Evolutionary conservation across 92 coral and sea anemone genomes (phyloP).

Genomic region (Isaurus tuberculatus): DNA sequence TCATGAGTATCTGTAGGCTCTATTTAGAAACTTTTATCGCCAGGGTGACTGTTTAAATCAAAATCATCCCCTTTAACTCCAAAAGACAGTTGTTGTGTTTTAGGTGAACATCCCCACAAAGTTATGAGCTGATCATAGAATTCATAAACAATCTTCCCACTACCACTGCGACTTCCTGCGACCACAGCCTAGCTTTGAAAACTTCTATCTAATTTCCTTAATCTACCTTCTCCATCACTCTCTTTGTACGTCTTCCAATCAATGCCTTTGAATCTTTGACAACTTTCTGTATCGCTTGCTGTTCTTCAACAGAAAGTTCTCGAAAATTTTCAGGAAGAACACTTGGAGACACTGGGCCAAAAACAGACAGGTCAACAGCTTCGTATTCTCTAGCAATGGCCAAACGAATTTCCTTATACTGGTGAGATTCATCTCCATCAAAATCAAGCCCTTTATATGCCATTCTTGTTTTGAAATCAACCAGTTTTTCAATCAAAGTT

Average conservation of each 20-base stretch:
- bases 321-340: slow-evolving; percentile 43
- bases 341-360: slow-evolving; percentile 46
- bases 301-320: slow-evolving; percentile 46
- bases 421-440: neutral
- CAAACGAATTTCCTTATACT: neutral
- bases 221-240: slow-evolving; percentile 63
- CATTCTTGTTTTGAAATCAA: neutral
- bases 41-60: neutral
- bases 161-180: slow-evolving; percentile 60
- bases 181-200: slow-evolving; percentile 60
- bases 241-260: slow-evolving; percentile 53
- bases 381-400: neutral
- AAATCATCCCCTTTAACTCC: slow-evolving; percentile 60
- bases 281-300: slow-evolving; percentile 30
- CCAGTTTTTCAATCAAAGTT: neutral
- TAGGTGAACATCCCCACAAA: slow-evolving; percentile 58
- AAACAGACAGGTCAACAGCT: slow-evolving; percentile 30
- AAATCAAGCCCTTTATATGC: neutral
- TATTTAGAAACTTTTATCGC: too few species aligned
- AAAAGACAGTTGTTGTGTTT: slow-evolving; percentile 52
- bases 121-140: slow-evolving; percentile 54
- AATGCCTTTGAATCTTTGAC: slow-evolving; percentile 57
- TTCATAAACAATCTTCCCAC: slow-evolving; percentile 66
- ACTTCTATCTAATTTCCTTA: slow-evolving; percentile 57
- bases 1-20: too few species aligned